Evolutionary conservation across 2,888 invertebrate species (phyloP).

Genomic region (Oeneis ivallda): DNA sequence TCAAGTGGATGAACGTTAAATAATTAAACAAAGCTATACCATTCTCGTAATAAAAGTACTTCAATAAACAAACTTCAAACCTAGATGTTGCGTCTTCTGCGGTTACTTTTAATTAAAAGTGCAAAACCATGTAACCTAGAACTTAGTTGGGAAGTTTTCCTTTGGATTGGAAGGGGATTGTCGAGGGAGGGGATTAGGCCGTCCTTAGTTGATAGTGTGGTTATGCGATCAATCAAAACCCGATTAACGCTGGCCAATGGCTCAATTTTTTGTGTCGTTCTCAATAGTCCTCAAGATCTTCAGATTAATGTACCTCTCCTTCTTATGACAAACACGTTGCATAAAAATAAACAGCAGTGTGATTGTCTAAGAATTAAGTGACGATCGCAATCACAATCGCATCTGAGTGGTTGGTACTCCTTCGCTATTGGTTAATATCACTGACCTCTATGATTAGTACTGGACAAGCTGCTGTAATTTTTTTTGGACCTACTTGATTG

Average conservation of each 20-base stretch:
- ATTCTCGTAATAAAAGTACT: neutral
- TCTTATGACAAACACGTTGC: no score
- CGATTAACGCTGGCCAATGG: neutral
- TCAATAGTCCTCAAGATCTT: neutral
- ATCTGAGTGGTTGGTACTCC: no score
- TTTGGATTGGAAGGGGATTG: slow-evolving; percentile 3
- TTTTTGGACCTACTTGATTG: no score
- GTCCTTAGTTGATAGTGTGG: slow-evolving; percentile 10
- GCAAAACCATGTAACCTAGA: neutral
- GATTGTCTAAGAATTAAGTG: no score
- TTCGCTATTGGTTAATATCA: no score
- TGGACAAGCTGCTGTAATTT: no score
- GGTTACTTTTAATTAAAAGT: slow-evolving; percentile 18
- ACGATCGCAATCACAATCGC: no score
- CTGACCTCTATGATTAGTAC: no score
- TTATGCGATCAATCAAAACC: slow-evolving; percentile 9
- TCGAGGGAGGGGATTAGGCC: slow-evolving; percentile 6
- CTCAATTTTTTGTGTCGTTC: neutral
- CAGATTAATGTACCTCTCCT: no score
- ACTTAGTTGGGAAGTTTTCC: slow-evolving; percentile 10
- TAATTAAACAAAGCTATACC: neutral
- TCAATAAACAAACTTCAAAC: neutral
- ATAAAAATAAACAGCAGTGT: no score
- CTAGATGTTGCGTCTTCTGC: slow-evolving; percentile 1
- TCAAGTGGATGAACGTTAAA: neutral